phyloP scores from a whole-genome alignment of 2,888 invertebrate genomes.

The Keiferia lycopersicella region DNA sequence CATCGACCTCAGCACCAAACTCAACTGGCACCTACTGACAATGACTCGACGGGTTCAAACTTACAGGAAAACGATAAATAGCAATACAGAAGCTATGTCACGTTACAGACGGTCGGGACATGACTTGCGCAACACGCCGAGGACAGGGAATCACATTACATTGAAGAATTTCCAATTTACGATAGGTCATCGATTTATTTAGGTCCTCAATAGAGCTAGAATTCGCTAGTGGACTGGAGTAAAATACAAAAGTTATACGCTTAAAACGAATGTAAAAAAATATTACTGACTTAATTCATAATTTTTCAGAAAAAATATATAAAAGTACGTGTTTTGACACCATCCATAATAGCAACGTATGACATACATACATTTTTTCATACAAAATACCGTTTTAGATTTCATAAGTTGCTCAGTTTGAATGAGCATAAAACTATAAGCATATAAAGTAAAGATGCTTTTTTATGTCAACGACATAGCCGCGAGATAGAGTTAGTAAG shows the following conservation, averaged over 20 bases:
- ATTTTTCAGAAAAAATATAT: too few relatives aligned
- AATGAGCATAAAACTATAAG: too few relatives aligned
- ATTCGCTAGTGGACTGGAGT: not conserved
- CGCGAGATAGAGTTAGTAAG: too few relatives aligned
- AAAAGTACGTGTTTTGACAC: too few relatives aligned
- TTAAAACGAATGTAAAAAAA: too few relatives aligned
- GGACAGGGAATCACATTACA: not conserved
- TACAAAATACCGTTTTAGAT: too few relatives aligned
- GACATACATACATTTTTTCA: too few relatives aligned
- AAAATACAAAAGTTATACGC: not conserved
- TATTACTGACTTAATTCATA: too few relatives aligned
- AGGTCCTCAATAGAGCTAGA: not conserved
- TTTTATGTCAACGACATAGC: too few relatives aligned
- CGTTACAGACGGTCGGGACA: constrained; percentile 54
- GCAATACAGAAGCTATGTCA: constrained; percentile 66
- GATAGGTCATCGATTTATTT: not conserved
- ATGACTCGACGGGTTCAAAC: constrained; percentile 25
- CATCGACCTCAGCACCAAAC: constrained; percentile 20
- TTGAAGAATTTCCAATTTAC: not conserved
- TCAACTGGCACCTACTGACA: constrained; percentile 20
- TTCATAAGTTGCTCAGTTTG: too few relatives aligned
- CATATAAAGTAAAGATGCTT: too few relatives aligned
- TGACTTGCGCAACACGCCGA: constrained; percentile 43
- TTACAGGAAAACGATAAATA: constrained; percentile 64
- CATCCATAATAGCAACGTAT: too few relatives aligned